phyloP scores from a whole-genome alignment of 2,113 vertebrate genomes.

The Indicator indicator region DNA sequence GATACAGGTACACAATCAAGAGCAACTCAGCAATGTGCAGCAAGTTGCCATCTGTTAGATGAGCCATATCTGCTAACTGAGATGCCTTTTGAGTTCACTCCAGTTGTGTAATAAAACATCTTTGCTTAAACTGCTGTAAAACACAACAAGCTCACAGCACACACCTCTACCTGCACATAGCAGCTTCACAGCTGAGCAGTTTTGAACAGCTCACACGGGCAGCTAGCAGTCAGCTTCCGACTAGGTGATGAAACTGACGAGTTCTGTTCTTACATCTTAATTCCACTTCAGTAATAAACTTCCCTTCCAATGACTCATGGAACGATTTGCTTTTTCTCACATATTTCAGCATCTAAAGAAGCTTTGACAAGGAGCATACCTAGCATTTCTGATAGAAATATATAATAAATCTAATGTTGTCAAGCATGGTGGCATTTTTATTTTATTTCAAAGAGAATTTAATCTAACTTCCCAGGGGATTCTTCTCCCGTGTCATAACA shows the following conservation, averaged over 20 bases:
- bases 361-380: slow-evolving; percentile 34
- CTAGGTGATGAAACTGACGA: fast-evolving
- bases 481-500: slow-evolving; percentile 74
- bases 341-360: slow-evolving; percentile 31
- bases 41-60: neutral
- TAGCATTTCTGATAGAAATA: slow-evolving; percentile 31
- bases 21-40: neutral
- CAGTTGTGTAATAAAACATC: neutral
- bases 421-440: slow-evolving; percentile 66
- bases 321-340: slow-evolving; percentile 41
- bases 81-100: neutral
- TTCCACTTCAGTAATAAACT: slow-evolving; percentile 26
- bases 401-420: slow-evolving; percentile 51
- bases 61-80: neutral
- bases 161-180: neutral
- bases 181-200: neutral
- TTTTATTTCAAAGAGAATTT: slow-evolving; percentile 72
- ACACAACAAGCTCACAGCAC: neutral
- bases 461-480: slow-evolving; percentile 72
- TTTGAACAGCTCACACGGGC: neutral
- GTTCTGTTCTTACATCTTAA: slow-evolving; percentile 5
- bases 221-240: neutral
- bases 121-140: neutral
- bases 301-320: slow-evolving; percentile 4
- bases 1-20: neutral